Evolutionary conservation across 2,113 vertebrate genomes (phyloP), one percentile per base, ranked within the genome.

Genomic region (Puntigrus tetrazona): DNA sequence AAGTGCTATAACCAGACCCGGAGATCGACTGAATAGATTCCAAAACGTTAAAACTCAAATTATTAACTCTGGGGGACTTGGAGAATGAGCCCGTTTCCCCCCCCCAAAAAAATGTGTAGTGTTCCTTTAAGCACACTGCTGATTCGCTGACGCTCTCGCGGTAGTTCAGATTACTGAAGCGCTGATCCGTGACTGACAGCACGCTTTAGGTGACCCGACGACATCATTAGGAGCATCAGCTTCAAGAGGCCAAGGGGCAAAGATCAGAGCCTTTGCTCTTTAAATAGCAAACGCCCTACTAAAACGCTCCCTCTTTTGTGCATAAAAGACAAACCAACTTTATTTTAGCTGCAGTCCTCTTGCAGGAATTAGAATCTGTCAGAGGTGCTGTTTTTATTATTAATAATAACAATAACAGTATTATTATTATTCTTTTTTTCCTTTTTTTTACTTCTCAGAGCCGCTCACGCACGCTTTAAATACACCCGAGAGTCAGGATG

Each of bases 121-220:
- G n/a, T n/a, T n/a, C n/a, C n/a, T n/a, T n/a, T 29, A 77, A 41
- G 18, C 2, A 29, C 3, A 36, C 16, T 20, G 36, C 31, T 67
- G 43, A 47, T 22, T 38, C 20, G 20, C 10, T 52, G 8, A 81
- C 0, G 11, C 52, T 61, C 41, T 59, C 59, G 82, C 18, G 29
- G 76, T 57, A 78, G 47, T 70, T 63, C 31, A 69, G 61, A 63
- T 75, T 78, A 81, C 29, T 52, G 29, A 83, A 34, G 25, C 22
- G 18, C 52, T 80, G 52, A 86, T 59, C 76, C 67, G 16, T 80
- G 76, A 87, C 29, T 73, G 79, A 67, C 78, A 76, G 43, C 78
- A 59, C 3, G 20, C 52, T 50, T 82, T 59, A 82, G n/a, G 79
- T 86, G 79, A 55, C 29, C 61, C 22, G 27, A 77, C 69, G 79